These are phyloP conservation scores for Drosophila simulans DNA, from an alignment of 1,140 invertebrate species.

Conservation along the genomic window DNA sequence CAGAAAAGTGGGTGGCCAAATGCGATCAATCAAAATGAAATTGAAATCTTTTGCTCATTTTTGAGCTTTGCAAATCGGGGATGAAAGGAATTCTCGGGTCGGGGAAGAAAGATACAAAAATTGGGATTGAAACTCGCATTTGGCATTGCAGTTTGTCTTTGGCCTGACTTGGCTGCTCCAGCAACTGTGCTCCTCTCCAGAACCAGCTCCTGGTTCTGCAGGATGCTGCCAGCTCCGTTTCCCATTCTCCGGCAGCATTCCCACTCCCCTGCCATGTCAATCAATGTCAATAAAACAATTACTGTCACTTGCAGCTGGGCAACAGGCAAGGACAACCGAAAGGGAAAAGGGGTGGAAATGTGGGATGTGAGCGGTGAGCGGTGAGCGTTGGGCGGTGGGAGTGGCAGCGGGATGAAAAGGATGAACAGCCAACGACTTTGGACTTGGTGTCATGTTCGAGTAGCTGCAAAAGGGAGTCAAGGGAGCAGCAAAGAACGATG, in stretches of 20 bases:
- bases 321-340: constrained; percentile 45
- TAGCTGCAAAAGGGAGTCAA: constrained; percentile 5
- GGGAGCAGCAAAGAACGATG: neutral
- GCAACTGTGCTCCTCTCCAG: neutral
- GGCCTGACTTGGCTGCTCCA: constrained; percentile 65
- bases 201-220: constrained; percentile 6
- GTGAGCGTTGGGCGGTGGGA: neutral
- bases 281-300: constrained; percentile 84
- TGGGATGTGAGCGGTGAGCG: no score
- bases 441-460: constrained; percentile 71
- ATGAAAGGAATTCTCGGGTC: neutral
- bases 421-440: constrained; percentile 31
- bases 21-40: constrained; percentile 82
- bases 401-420: constrained; percentile 23
- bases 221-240: constrained; percentile 9
- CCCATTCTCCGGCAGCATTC: neutral
- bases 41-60: constrained; percentile 83
- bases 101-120: constrained; percentile 27
- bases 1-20: constrained; percentile 20
- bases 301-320: constrained; percentile 81
- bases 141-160: constrained; percentile 80
- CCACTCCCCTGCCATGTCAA: constrained; percentile 66
- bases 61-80: constrained; percentile 47
- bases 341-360: constrained; percentile 7
- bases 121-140: constrained; percentile 59